Base-by-base conservation (phyloP, 1,140 invertebrate genomes). In the Macrobrachium rosenbergii region DNA sequence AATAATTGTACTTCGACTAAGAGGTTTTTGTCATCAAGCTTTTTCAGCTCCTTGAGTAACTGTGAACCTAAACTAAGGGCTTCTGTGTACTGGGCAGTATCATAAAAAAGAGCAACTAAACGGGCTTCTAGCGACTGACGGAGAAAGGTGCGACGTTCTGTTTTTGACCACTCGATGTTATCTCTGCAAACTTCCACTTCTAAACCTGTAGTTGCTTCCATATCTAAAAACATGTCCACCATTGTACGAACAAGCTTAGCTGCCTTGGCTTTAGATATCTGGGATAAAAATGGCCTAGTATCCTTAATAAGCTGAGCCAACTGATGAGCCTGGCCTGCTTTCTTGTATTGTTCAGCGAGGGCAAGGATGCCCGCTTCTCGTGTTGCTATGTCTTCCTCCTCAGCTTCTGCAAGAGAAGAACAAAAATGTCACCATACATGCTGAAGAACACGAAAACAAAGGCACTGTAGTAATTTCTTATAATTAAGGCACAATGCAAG, bases 91-190 rank as follows among this genome's bases (percentile, higher is more conserved):
- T 97, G 96, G 89, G 95, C 95, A 63, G 96, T 98, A 91, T 99
- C 98, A 92, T 97, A 99, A 92, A 98, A 99, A 17, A 99, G 93
- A 14, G 98, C 96, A 91, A 99, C 96, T 28, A 99, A 93, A 90
- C 98, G 93, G 1, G 97, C 96, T 92, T 99, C 98, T 89, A 99
- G 92, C 12, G 97, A 97, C 92, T 99, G 99, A 90, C 99, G 94
- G 37, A 99, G 93, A 92, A 99, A 99, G 23, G 97, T 99, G 89
- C 99, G 94, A 88, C 98, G 96, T 91, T 99, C 98, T 92, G 98
- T 96, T 92, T 99, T 98, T 23, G 99, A 98, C 99, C 99, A 99
- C 93, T 99, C 97, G 93, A 99, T 99, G 93, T 98, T 99, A 93
- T 99, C 98, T 93, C 90, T 91, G 80, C 89, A 97, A 63, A 98